Conservation (phyloP, 2,888 invertebrate genomes). For the Suillia variegata region DNA sequence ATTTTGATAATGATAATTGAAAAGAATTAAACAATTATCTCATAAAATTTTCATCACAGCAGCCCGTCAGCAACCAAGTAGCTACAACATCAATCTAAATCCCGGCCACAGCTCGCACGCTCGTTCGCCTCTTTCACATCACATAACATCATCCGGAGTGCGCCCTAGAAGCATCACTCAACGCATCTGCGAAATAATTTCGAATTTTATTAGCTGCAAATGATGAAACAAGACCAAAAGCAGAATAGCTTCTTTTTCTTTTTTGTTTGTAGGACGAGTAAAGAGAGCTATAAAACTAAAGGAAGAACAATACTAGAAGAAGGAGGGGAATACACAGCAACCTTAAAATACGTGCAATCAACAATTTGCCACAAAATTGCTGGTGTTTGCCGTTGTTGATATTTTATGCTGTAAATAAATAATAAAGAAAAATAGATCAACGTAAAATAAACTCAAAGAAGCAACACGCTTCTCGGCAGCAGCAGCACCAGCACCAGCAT, state of each 20-base stretch:
- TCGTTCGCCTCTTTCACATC: no score
- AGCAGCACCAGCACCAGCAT: no score
- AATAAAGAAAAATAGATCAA: background rate
- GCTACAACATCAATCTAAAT: no score
- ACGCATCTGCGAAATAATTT: constrained; percentile 16
- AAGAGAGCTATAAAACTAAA: background rate
- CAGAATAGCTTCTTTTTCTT: background rate
- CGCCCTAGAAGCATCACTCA: constrained; percentile 10
- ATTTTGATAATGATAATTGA: no score
- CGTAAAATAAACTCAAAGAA: background rate
- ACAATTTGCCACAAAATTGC: background rate
- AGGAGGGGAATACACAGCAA: background rate
- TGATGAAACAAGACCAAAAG: constrained; percentile 17
- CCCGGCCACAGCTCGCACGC: no score
- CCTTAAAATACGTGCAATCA: no score
- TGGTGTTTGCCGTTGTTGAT: background rate
- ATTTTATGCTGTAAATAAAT: constrained; percentile 13
- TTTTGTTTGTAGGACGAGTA: no score
- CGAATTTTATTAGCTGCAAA: constrained; percentile 22
- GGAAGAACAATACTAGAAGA: background rate
- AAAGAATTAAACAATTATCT: no score
- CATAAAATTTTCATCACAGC: no score
- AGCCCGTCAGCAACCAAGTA: no score
- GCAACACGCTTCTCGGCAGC: no score
- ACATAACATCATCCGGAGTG: no score